Base-by-base conservation (phyloP, 2,888 invertebrate species). In the Torymus aiolomorphi region DNA sequence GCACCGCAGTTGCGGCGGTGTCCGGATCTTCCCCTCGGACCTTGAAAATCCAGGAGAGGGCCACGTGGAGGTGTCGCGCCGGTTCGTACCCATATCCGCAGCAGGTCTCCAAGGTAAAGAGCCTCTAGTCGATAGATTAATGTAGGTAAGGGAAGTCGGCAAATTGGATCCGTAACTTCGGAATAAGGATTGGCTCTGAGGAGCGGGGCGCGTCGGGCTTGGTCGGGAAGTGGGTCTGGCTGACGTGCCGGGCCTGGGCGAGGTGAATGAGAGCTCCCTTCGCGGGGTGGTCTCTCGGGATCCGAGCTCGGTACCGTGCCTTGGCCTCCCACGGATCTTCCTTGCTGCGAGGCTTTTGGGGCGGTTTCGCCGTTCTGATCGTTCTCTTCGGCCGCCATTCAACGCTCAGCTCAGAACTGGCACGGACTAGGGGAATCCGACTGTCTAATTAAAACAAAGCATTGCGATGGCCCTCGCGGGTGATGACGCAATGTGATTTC, bases 161-260 rank as follows among this genome's bases (percentile, higher is more conserved):
- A 94, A 94, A 92, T 91, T 92, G 91, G 93, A 93, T 92, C 92
- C 91, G 92, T 92, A 92, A 92, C 92, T 92, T 93, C 92, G 93
- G 93, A 92, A 94, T 91, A 94, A 94, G 93, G 93, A 94, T 94
- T 94, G 94, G 93, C 93, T 94, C 93, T 94, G 93, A 93, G 93
- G 93, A 92, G 92, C 91, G 92, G 92, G 93, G 91, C 91, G 91
- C 87, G 91, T 91, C 57, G 24, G 24, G 24, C 3, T 24, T 24
- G 24, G 24, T 2, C 24, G 24, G 24, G 24, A 24, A 24, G 24
- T n/a, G n/a, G n/a, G n/a, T n/a, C n/a, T n/a, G n/a, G n/a, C n/a
- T n/a, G n/a, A n/a, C n/a, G n/a, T n/a, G n/a, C n/a, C n/a, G n/a
- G n/a, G n/a, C n/a, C n/a, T n/a, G n/a, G n/a, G n/a, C n/a, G n/a